Base-by-base conservation (phyloP, 2,797 vertebrate species). In the Rhinoraja longicauda region DNA sequence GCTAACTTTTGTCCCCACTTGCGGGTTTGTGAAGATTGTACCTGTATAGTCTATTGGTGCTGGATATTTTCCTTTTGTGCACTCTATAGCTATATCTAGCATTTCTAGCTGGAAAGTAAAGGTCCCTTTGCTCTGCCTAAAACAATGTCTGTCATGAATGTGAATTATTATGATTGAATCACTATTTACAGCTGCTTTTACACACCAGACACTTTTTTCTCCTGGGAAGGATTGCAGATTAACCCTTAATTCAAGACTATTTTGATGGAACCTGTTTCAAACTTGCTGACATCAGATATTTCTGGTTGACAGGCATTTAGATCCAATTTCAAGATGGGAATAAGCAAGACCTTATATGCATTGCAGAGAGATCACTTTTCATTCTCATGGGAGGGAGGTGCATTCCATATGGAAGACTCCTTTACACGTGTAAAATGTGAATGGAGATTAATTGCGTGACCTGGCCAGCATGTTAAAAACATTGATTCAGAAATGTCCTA, bases 321-420 rank as follows among this genome's bases (percentile, higher is more conserved):
- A 32, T 64, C 88, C 59, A 90, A 92, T 93, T 93, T 57, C 93
- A 79, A 36, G 73, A 88, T 26, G 2, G 93, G 36, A 45, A 86
- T 70, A 64, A n/a, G n/a, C 57, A 62, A 62, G 1, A 4, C 17
- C 67, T 45, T 26, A 21, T 13, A 70, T 36, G 59, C 32, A 39
- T 10, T 45, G 62, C 10, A 39, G 88, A 45, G 15, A 13, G 67
- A 3, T 72, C 21, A 90, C 19, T 39, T 90, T 90, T 36, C 21
- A 90, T 36, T 72, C 86, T 39, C 1, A 24, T 17, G 2, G 19
- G 36, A 36, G 17, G 67, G 36, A 24, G 59, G 4, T n/a, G 29
- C 45, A 53, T 53, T 53, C 45, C 53, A 53, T 45, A 5, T 53
- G 45, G 15, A 26, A 67, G 67, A 15, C 12, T 21, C 13, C 86